Evolutionary conservation across 1,140 invertebrate genomes (phyloP).

Genomic region (Doryteuthis pealeii): DNA sequence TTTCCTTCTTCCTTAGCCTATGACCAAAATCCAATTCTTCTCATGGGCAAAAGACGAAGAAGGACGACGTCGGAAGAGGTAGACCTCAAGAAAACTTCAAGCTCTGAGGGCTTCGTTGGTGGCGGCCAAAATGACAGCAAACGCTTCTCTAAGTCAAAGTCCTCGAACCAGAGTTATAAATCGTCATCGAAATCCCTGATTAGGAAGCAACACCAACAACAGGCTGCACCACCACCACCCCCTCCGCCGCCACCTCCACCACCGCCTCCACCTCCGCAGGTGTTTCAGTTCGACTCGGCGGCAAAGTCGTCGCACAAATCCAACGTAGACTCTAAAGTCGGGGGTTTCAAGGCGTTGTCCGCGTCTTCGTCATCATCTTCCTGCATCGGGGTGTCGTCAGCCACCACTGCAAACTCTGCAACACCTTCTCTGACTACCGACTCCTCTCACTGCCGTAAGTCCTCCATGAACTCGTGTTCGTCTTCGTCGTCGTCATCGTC

Average conservation of each 20-base stretch:
- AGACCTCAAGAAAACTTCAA: slow-evolving; percentile 59
- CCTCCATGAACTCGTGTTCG: no score
- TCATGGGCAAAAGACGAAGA: slow-evolving; percentile 75
- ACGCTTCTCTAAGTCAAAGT: not conserved
- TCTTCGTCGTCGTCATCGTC: no score
- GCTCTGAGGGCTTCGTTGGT: not conserved
- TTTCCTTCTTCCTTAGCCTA: slow-evolving; percentile 37
- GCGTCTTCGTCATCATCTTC: not conserved
- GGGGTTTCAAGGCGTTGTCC: not conserved
- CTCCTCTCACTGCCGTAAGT: no score
- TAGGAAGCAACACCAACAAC: not conserved
- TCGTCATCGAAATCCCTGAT: not conserved
- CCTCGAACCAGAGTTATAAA: not conserved
- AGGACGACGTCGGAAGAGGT: slow-evolving; percentile 63
- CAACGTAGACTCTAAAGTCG: not conserved
- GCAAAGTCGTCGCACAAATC: not conserved
- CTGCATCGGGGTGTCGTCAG: not conserved
- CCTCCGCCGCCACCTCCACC: not conserved
- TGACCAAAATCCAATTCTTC: slow-evolving; percentile 74
- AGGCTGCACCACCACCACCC: not conserved
- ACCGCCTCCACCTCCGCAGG: not conserved
- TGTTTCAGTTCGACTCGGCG: not conserved
- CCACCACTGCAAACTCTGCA: not conserved
- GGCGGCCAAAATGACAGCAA: not conserved
- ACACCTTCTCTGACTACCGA: not conserved